A percentile compares a stretch with the other conserved stretches of the same genome.
Evolutionary conservation across 2,797 vertebrate genomes (phyloP).

Genomic region (Anguilla obscura): DNA sequence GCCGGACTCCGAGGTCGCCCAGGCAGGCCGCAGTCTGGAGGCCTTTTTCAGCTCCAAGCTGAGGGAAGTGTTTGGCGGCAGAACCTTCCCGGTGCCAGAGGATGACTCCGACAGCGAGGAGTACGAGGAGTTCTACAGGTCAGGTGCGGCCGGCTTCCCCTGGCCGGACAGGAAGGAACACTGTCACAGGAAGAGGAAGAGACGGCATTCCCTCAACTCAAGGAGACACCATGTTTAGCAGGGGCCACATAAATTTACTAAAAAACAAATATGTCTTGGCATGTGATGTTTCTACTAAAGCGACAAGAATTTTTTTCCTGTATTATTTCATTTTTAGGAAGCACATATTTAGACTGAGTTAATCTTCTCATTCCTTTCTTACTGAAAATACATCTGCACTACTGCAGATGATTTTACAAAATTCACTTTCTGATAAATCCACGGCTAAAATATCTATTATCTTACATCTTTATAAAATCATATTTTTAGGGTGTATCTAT

Average conservation of each 20-base stretch:
- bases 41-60: conserved; percentile 84
- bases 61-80: conserved; percentile 83
- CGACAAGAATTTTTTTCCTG: not conserved
- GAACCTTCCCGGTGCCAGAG: conserved; percentile 73
- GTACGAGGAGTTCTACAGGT: conserved; percentile 75
- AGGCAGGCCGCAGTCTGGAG: conserved; percentile 88
- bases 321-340: conserved; percentile 19
- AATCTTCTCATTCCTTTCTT: not conserved
- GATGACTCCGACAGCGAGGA: conserved; percentile 90
- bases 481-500: conserved; percentile 43
- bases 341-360: conserved; percentile 17
- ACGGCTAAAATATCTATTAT: not conserved
- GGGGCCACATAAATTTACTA: not conserved
- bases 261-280: not conserved
- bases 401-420: conserved; percentile 4
- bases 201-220: conserved; percentile 82
- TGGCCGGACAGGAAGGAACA: conserved; percentile 88
- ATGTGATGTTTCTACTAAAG: not conserved
- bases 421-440: not conserved
- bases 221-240: conserved; percentile 69
- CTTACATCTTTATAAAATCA: conserved; percentile 29
- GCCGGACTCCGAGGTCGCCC: conserved; percentile 97
- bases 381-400: not conserved
- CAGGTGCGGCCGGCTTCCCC: conserved; percentile 72
- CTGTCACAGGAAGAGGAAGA: conserved; percentile 88